Evolutionary conservation across 2,888 invertebrate species (phyloP).

Genomic region (Cenopis cana): DNA sequence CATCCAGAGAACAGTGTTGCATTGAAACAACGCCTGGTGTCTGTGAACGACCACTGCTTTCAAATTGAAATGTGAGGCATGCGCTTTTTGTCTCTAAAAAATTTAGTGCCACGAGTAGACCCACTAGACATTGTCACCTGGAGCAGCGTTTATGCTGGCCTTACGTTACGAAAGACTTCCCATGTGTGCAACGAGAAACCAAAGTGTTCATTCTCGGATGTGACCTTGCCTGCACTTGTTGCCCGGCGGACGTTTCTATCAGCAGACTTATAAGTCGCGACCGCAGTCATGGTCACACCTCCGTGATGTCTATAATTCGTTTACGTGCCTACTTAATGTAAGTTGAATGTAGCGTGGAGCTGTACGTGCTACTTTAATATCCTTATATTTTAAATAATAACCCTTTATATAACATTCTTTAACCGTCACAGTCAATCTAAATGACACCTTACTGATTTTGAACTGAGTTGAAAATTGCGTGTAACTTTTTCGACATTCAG

Average conservation of each 20-base stretch:
- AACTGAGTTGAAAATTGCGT: too few relatives aligned
- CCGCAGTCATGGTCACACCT: slow-evolving; percentile 11
- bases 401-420: too few relatives aligned
- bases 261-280: slow-evolving; percentile 13
- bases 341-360: background rate
- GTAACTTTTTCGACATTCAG: too few relatives aligned
- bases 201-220: slow-evolving; percentile 5
- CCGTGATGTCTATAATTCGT: slow-evolving; percentile 9
- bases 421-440: too few relatives aligned
- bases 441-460: too few relatives aligned
- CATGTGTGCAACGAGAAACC: background rate
- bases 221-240: slow-evolving; percentile 18
- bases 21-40: too few relatives aligned
- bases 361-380: background rate
- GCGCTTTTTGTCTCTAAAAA: too few relatives aligned
- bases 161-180: background rate
- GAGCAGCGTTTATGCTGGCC: background rate
- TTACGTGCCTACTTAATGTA: slow-evolving; percentile 6
- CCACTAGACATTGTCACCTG: too few relatives aligned
- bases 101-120: background rate
- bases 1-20: too few relatives aligned
- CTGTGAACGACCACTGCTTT: too few relatives aligned
- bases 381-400: too few relatives aligned
- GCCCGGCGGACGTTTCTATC: slow-evolving; percentile 41
- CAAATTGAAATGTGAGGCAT: too few relatives aligned